Conservation (phyloP, 2,113 vertebrate species). For the Okapia johnstoni region DNA sequence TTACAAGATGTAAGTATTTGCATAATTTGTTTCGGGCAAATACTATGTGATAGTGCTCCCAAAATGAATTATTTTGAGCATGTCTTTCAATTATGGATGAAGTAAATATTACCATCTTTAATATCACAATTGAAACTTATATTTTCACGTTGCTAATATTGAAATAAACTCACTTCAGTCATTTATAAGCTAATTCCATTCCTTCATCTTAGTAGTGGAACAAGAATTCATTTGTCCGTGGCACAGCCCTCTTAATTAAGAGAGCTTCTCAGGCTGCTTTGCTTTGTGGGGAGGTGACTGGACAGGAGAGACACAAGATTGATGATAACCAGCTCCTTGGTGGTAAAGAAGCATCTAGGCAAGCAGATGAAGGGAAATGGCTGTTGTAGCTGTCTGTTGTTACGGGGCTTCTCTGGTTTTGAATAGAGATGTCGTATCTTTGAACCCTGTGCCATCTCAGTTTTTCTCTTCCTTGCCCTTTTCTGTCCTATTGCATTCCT, state of each 20-base stretch:
- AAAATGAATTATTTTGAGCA: conserved; percentile 48
- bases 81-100: conserved; percentile 55
- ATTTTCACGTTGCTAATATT: conserved; percentile 36
- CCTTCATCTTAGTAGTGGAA: not conserved
- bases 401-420: conserved; percentile 70
- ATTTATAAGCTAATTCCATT: not conserved
- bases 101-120: conserved; percentile 53
- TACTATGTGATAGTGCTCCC: not conserved
- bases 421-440: conserved; percentile 44
- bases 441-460: conserved; percentile 50
- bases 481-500: conserved; percentile 32
- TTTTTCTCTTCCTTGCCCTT: conserved; percentile 42
- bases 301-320: conserved; percentile 69
- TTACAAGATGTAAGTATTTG: conserved; percentile 37
- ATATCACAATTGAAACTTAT: conserved; percentile 26
- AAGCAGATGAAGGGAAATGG: conserved; percentile 71
- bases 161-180: conserved; percentile 35
- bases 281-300: conserved; percentile 63
- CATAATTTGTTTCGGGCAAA: conserved; percentile 49
- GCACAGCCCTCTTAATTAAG: not conserved
- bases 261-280: not conserved
- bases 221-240: conserved; percentile 38
- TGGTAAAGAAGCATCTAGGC: conserved; percentile 67
- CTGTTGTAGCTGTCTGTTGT: conserved; percentile 60
- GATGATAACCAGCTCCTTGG: conserved; percentile 57